Evolutionary conservation across 2,797 vertebrate species (phyloP), one percentile per base, ranked within the genome.

Genomic region (Hybognathus amarus): DNA sequence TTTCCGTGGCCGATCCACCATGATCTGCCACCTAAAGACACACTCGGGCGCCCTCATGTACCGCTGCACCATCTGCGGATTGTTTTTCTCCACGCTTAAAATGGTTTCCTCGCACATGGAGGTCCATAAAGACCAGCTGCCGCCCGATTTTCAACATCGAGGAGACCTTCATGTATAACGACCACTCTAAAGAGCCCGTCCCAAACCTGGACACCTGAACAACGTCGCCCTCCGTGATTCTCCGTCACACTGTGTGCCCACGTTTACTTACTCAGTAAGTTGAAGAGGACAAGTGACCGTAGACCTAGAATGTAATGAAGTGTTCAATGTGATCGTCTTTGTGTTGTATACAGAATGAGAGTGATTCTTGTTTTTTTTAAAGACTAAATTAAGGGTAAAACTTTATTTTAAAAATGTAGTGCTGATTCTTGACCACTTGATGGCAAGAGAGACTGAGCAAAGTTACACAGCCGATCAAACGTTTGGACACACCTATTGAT

Each of bases 131-230:
- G 97, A 97, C 92, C 97, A 96, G 89, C 95, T 99, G 27, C 97
- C 97, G 0, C 94, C 96, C 0, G 97, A 98, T 92, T 99, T 99
- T 90, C n/a, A 98, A 97, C 94, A 98, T 99, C 12, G 98, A 99
- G 83, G 97, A 99, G 93, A 99, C 98, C 83, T 99, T 99, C 92
- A 99, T 99, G 98, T 99, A 99, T 93, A 97, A 97, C 45, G 97
- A 99, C 86, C 98, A 98, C 91, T 98, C 98, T 84, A 99, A 99
- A 95, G 98, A 99, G 11, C 92, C 96, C 0, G 95, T 97, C 81
- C 95, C 97, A 52, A 88, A 90, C 22, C 54, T 92, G 1, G 97
- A 98, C 84, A 92, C 95, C 92, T 98, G 96, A 98, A n/a, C 2
- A 45, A 12, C 40, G 22, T 7, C 1, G 17, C 63, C 69, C 4